Evolutionary conservation across 2,797 vertebrate genomes (phyloP), one percentile per base, ranked within the genome.

Genomic region (Danio albolineatus): DNA sequence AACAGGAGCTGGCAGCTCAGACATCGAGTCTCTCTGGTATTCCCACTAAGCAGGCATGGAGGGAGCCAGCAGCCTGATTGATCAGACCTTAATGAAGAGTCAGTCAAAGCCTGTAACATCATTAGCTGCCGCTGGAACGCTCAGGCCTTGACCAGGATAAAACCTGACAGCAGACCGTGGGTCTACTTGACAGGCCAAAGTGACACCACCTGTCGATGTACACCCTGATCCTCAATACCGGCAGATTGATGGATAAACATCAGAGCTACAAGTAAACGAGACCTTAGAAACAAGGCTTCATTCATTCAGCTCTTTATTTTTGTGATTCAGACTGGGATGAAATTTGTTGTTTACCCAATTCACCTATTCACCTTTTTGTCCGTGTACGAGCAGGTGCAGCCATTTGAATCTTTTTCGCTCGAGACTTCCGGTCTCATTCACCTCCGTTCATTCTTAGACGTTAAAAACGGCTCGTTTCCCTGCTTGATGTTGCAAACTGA

Each of bases 21-120:
- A 62, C 77, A 72, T 64, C 79, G 49, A 79, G 69, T 57, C 59
- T 12, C 67, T 79, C 38, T 71, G 46, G 17, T 79, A 72, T 79
- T 79, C 76, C 21, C 49, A 61, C 59, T 38, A 79, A 71, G 67
- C 77, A 61, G 67, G 19, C 46, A 67, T 66, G 61, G 64, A 66
- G 48, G 66, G 13, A 46, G 64, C 76, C 57, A 51, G 76, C 82
- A 69, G 79, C 64, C 83, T 81, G 83, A 93, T 90, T 90, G 91
- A 92, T 92, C 87, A 73, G n/a, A 82, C 85, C 89, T 90, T 92
- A 92, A 92, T 91, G 88, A 91, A 90, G 91, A 92, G 89, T 88
- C 87, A 88, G 87, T 87, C 86, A 87, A 88, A 87, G 83, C 85
- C 87, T 89, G 89, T 91, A 89, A 92, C 90, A 92, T 91, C 90